Evolutionary conservation across 2,113 vertebrate genomes (phyloP).

Genomic region (Pomatorhinus ruficollis): DNA sequence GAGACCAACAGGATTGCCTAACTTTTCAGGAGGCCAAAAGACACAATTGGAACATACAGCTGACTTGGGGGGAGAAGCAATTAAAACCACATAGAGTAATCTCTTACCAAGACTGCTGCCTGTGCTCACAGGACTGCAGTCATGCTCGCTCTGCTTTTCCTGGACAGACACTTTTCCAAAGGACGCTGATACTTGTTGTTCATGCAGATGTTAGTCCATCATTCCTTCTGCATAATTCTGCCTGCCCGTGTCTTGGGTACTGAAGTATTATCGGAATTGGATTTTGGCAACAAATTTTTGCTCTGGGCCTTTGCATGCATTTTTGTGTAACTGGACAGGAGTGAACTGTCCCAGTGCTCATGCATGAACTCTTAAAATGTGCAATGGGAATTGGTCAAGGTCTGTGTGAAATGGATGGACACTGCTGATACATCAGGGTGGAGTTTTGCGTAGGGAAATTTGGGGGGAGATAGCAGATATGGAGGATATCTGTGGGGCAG

Average conservation of each 20-base stretch:
- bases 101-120: background rate
- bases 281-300: background rate
- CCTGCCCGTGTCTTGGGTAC: background rate
- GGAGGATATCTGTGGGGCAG: background rate
- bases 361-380: rapidly evolving
- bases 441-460: background rate
- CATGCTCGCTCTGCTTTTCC: background rate
- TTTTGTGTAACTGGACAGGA: background rate
- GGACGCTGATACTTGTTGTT: background rate
- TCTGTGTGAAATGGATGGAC: background rate
- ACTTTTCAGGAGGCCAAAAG: background rate
- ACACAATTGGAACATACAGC: background rate
- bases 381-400: background rate
- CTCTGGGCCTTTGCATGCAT: rapidly evolving
- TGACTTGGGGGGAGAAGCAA: background rate
- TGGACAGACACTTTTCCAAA: background rate
- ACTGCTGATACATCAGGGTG: background rate
- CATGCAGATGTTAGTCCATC: background rate
- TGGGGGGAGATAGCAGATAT: background rate
- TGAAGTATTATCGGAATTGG: background rate
- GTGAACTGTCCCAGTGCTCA: background rate
- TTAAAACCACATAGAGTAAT: background rate
- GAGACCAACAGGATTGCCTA: background rate
- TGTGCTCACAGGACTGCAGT: background rate
- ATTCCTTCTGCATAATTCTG: background rate